Conservation (phyloP, 1,140 invertebrate genomes). For the Gryon sp. region DNA sequence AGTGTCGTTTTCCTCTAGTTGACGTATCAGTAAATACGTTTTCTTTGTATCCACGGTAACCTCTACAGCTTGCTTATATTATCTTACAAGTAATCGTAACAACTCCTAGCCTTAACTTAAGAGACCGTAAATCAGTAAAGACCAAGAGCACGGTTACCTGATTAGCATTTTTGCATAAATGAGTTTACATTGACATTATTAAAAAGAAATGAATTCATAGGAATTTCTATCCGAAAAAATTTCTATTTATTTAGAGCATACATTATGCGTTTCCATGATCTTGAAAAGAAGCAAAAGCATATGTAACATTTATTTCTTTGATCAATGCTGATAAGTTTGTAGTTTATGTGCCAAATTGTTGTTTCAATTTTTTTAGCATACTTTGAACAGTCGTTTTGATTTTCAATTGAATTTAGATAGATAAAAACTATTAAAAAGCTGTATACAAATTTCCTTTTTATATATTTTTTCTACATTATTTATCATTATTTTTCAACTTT, state of each 20-base stretch:
- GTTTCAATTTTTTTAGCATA: no score
- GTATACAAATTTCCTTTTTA: no score
- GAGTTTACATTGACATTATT: neutral
- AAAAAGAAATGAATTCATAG: neutral
- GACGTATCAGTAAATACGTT: constrained; percentile 7
- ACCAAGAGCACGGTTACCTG: neutral
- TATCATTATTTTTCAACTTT: no score
- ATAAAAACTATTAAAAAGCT: no score
- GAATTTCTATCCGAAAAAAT: neutral
- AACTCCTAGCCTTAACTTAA: neutral
- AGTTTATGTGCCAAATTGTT: no score
- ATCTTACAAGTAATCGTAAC: constrained; percentile 1
- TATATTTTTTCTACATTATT: no score
- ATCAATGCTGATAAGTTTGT: no score
- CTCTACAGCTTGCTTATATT: neutral
- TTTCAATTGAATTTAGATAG: no score
- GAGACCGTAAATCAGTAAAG: constrained; percentile 1
- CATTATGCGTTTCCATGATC: no score
- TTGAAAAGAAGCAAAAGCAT: no score
- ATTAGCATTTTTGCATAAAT: neutral
- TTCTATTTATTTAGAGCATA: neutral
- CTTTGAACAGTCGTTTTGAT: no score
- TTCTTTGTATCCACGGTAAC: neutral
- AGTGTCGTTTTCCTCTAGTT: constrained; percentile 9
- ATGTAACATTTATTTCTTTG: no score